Base-by-base conservation (phyloP, 2,797 vertebrate species). In the Acanthurus tractus region DNA sequence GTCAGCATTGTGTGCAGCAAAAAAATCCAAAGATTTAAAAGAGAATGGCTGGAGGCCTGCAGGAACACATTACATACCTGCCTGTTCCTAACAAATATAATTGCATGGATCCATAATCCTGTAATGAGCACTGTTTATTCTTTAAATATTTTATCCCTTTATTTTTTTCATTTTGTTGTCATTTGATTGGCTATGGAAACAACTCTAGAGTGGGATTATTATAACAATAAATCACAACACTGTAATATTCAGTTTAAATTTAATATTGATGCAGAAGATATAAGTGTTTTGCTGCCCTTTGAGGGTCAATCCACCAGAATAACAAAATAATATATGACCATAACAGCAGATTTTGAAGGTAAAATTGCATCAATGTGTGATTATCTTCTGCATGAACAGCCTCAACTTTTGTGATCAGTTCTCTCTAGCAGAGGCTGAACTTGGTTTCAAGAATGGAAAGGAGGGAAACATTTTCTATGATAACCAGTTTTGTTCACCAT, bases 61-160 rank as follows among this genome's bases (percentile, higher is more conserved):
- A 55, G 25, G 18, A 81, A 73, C 42, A 72, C 50, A 50, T 66
- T 48, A 50, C 38, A 61, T 34, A 73, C 56, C 52, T 50, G 18
- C 15, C 53, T 54, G 38, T 50, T 63, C 3, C 40, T 4, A 34
- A 63, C 25, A 63, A 46, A 62, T 45, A 22, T 14, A 50, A 66
- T 25, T 20, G 48, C 12, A 54, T 50, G n/a, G 17, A 36, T 52
- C 15, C 5, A 56, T 63, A 54, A 59, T 59, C 66, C 36, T 66
- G 8, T 22, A 75, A 15, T 56, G n/a, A 57, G 70, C 14, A 10
- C 11, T 4, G 9, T 4, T 63, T 66, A 53, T 36, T 44, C 34
- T 48, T 55, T 38, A 11, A 52, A 71, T 52, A 54, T 57, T 6
- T 53, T 56, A 34, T 57, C 40, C 8, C 68, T 67, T 62, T 22